These are phyloP conservation scores for Crambe crambe DNA, from an alignment of 37 sponge, comb jelly and placozoan genomes.

Conservation along the genomic window DNA sequence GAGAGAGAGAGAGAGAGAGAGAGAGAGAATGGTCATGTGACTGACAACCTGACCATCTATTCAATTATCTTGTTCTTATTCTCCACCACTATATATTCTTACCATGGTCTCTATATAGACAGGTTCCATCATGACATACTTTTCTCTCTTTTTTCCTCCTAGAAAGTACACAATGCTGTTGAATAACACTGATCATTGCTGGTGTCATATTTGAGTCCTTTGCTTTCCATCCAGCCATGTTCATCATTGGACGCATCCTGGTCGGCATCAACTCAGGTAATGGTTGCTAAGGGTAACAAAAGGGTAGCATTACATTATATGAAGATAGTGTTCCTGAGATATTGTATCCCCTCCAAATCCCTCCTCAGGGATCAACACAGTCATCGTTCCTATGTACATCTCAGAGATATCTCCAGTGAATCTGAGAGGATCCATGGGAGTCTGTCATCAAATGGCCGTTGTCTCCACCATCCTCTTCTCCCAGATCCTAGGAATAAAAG, in stretches of 20 bases:
- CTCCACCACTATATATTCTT: too few species aligned
- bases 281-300: too few species aligned
- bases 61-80: too few species aligned
- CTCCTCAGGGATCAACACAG: slow-evolving; percentile 53
- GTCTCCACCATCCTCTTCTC: slow-evolving; percentile 53
- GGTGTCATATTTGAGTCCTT: slow-evolving; percentile 36
- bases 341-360: too few species aligned
- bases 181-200: slow-evolving; percentile 37
- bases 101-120: too few species aligned
- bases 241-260: slow-evolving; percentile 60
- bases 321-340: too few species aligned
- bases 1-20: too few species aligned
- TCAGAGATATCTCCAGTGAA: slow-evolving; percentile 55
- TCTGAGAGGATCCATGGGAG: slow-evolving; percentile 59
- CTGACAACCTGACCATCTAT: too few species aligned
- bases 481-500: slow-evolving; percentile 41
- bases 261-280: slow-evolving; percentile 65
- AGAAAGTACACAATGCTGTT: slow-evolving; percentile 58
- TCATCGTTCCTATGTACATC: slow-evolving; percentile 60
- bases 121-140: not conserved
- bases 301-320: too few species aligned
- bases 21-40: too few species aligned
- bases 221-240: slow-evolving; percentile 45
- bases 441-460: slow-evolving; percentile 56
- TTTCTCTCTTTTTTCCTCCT: not conserved